phyloP scores from a whole-genome alignment of 2,888 invertebrate species.

The Psylliodes chrysocephalus region DNA sequence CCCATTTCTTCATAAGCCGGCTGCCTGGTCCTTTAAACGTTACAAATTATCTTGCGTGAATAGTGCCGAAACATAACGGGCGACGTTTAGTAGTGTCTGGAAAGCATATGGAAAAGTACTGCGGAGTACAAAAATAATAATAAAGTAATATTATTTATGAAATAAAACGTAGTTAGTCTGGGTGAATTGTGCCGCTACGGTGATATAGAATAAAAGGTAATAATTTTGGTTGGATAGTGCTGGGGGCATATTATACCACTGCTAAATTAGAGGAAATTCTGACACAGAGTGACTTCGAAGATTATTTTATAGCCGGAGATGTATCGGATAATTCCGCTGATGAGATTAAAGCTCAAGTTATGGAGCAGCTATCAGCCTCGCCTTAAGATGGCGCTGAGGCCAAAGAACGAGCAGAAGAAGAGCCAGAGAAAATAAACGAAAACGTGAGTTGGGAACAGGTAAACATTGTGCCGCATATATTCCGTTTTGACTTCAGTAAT shows the following conservation, averaged over 20 bases:
- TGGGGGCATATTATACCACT: neutral
- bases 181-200: slow-evolving; percentile 7
- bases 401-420: slow-evolving; percentile 20
- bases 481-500: slow-evolving; percentile 18
- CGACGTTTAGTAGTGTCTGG: slow-evolving; percentile 7
- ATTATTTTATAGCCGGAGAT: slow-evolving; percentile 22
- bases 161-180: slow-evolving; percentile 1
- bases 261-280: neutral
- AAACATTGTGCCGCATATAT: slow-evolving; percentile 19
- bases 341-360: neutral
- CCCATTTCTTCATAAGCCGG: too few species aligned
- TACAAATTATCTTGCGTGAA: too few species aligned
- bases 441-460: slow-evolving; percentile 22
- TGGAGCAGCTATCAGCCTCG: slow-evolving; percentile 22
- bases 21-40: too few species aligned
- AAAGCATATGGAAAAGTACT: slow-evolving; percentile 9
- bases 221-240: slow-evolving; percentile 5
- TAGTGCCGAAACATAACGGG: neutral
- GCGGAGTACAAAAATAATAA: neutral
- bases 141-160: neutral
- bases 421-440: slow-evolving; percentile 21
- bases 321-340: neutral
- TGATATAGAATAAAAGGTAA: slow-evolving; percentile 7
- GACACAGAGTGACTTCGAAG: slow-evolving; percentile 22
- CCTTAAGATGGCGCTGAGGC: slow-evolving; percentile 20